Percentiles rank a stretch among this genome's conserved stretches.
These are phyloP conservation scores for Cremastinae sp. DNA, from an alignment of 2,888 invertebrate species.

Conservation along the genomic window DNA sequence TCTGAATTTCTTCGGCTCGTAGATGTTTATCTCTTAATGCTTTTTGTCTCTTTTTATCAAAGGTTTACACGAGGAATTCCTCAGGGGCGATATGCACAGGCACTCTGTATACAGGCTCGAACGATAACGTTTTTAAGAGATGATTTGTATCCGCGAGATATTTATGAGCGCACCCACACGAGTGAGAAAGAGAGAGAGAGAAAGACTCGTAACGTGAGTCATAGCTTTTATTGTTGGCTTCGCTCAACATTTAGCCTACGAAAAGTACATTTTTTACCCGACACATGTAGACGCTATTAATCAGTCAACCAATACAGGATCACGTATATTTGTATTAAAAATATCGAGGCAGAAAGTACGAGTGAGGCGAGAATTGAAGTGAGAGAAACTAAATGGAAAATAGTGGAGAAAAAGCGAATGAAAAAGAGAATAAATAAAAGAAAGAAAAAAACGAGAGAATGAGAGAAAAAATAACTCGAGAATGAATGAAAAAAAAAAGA, in stretches of 20 bases:
- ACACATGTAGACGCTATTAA: constrained; percentile 34
- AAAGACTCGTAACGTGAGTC: constrained; percentile 20
- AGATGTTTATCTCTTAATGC: neutral
- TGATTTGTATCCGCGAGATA: constrained; percentile 35
- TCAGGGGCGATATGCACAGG: constrained; percentile 8
- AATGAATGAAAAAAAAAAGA: constrained; percentile 6
- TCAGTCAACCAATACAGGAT: constrained; percentile 40
- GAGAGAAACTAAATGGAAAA: constrained; percentile 4
- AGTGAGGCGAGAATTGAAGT: neutral
- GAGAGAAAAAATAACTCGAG: neutral
- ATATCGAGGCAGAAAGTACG: constrained; percentile 9
- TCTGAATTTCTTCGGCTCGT: too few species aligned
- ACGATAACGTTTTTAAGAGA: constrained; percentile 33
- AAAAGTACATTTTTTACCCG: constrained; percentile 14
- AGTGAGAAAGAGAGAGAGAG: neutral
- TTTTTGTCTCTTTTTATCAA: constrained; percentile 22
- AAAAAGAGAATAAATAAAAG: neutral
- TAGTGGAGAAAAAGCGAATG: neutral
- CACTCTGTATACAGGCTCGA: neutral
- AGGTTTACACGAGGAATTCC: constrained; percentile 41
- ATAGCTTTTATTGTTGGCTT: constrained; percentile 28
- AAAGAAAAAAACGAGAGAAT: constrained; percentile 11
- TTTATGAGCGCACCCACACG: constrained; percentile 36
- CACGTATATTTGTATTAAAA: constrained; percentile 23
- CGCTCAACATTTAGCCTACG: constrained; percentile 1